phyloP scores from a whole-genome alignment of 2,797 vertebrate species.

The Cynopterus sphinx region DNA sequence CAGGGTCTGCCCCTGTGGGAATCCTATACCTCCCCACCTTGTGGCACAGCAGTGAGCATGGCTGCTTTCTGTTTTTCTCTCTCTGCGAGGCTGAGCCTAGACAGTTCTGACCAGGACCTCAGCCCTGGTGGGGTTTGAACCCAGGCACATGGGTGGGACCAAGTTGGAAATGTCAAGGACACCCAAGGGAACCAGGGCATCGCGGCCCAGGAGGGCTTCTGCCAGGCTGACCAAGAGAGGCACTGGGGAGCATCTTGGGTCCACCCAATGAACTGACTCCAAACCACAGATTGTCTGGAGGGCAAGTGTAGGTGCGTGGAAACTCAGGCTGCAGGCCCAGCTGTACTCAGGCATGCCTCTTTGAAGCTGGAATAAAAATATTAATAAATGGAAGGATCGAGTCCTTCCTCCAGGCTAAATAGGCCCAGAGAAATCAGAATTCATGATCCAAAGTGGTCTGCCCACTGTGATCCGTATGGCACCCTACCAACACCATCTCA shows the following conservation, averaged over 20 bases:
- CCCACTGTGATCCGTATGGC: too few species aligned
- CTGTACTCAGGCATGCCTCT: neutral
- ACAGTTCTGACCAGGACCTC: neutral
- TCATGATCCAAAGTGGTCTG: neutral
- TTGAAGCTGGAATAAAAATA: neutral
- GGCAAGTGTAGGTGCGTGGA: neutral
- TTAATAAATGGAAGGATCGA: neutral
- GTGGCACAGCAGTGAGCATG: neutral
- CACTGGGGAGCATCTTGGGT: neutral
- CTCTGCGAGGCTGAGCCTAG: neutral
- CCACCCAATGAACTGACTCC: neutral
- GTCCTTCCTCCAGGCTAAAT: neutral
- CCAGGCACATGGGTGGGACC: neutral
- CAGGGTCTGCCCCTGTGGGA: neutral
- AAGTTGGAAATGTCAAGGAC: neutral
- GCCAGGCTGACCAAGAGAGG: neutral
- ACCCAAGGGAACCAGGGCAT: accelerated
- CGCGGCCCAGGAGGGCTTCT: neutral
- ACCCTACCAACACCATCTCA: neutral
- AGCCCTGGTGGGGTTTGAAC: neutral
- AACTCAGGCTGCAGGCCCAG: neutral
- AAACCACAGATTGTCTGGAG: neutral
- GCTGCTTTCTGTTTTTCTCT: neutral
- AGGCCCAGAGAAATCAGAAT: neutral
- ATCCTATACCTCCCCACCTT: neutral